Evolutionary conservation across 2,797 vertebrate genomes (phyloP), one percentile per base, ranked within the genome.

Genomic region (Zalophus californianus): DNA sequence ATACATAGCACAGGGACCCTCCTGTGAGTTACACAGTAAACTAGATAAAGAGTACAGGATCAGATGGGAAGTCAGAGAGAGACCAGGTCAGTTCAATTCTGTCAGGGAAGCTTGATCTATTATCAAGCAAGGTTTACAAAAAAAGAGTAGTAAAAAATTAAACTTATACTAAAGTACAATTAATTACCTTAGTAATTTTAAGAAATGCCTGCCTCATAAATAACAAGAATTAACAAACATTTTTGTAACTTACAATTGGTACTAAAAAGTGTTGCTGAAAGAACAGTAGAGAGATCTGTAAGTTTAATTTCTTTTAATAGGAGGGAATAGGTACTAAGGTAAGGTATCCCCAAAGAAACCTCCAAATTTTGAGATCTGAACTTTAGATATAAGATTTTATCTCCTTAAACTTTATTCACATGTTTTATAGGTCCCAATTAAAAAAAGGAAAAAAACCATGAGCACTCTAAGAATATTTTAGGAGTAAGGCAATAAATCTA

Each of bases 381-480:
- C 75, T 60, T 73, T 86, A 25, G 27, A 52, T 91, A 7, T 58
- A 89, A 91, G 54, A 86, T 23, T 64, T 93, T 90, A 83, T 68
- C 50, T 91, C 66, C 25, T 86, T 64, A 83, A 90, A 78, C 4
- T 77, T 15, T 58, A 16, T 82, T 91, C 32, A 86, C 32, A 84
- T 62, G 11, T 75, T 84, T 56, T 56, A 56, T 29, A 92, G 10
- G 50, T 60, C 5, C 21, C 48, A 86, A 78, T 82, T 90, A 77
- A 70, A 80, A 93, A 64, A 35, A 64, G 2, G 29, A 72, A 90
- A 88, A 78, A 89, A 73, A 62, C 68, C 29, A 41, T 44, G 64
- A 91, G 7, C 27, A 92, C 14, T 56, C 68, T 85, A 77, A 73
- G 32, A 92, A 95, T 5, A 95, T 88, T 92, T 94, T 87, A 87